Base-by-base conservation (phyloP, 2,797 vertebrate genomes). In the Remorina albescens region DNA sequence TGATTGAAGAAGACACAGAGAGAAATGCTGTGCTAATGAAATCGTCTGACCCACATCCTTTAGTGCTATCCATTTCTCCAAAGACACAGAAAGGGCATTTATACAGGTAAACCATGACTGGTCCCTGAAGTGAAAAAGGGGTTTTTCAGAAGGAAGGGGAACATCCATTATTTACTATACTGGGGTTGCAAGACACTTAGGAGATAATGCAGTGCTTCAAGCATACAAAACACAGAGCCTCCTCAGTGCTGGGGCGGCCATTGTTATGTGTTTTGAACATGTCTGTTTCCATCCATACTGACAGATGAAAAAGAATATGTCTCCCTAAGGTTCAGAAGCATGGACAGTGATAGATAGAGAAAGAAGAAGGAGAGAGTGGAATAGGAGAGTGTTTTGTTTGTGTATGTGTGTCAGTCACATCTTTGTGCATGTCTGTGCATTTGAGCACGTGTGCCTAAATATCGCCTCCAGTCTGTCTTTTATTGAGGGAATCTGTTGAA, bases 161-260 rank as follows among this genome's bases (percentile, higher is more conserved):
- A 62, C 88, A 92, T 93, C 83, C 91, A 93, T 94, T 92, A 94
- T 94, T 94, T 93, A 93, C 91, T 83, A 83, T 89, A 80, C 83
- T 80, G 76, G 86, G 90, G 87, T 89, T 92, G 86, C 85, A 71
- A 89, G 90, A 93, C 91, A 91, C 90, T 91, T 91, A 89, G 86
- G 86, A 90, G 84, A 89, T 92, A 93, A 93, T 93, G 90, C 92
- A 91, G 86, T 84, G 91, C 89, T 91, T 92, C 89, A 91, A 93
- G 90, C 93, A 92, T 91, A 91, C 91, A 92, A 87, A 91, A 86
- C 90, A 92, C 81, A 80, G 86, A 90, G 82, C 74, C 78, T 89
- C 82, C 82, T 88, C 46, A 56, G 87, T 92, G 85, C 86, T 83
- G 61, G 78, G 28, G 47, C 88, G 79, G 85, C 88, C 85, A 90